phyloP scores from a whole-genome alignment of 1,140 invertebrate genomes.

The Pinna nobilis region DNA sequence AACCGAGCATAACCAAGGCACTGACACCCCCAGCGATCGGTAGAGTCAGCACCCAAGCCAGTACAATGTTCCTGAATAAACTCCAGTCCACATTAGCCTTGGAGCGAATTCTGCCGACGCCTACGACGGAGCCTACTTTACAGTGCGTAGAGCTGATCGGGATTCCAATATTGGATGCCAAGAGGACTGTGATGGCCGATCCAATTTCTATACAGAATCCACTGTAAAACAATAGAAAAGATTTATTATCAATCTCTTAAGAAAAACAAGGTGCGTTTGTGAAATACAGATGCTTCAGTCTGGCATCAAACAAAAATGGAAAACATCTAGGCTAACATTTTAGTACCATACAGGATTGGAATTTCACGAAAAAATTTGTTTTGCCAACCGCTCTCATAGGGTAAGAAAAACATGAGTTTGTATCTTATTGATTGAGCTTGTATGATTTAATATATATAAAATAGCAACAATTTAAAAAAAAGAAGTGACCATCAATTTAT shows the following conservation, averaged over 20 bases:
- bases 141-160: constrained; percentile 99
- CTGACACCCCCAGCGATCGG: constrained; percentile 85
- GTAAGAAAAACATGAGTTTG: too few species aligned
- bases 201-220: constrained; percentile 98
- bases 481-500: too few species aligned
- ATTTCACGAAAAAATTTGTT: too few species aligned
- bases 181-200: constrained; percentile 94
- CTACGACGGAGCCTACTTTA: constrained; percentile 97
- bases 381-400: too few species aligned
- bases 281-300: too few species aligned
- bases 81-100: constrained; percentile 91
- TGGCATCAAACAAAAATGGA: too few species aligned
- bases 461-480: too few species aligned
- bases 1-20: constrained; percentile 34
- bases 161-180: constrained; percentile 96
- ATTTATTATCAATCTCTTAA: not conserved
- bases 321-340: too few species aligned
- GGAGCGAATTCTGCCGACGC: constrained; percentile 87
- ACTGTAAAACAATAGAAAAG: constrained; percentile 77
- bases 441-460: too few species aligned
- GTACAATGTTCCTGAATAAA: constrained; percentile 93
- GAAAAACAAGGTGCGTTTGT: not conserved
- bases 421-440: too few species aligned
- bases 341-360: too few species aligned
- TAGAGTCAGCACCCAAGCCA: constrained; percentile 97